phyloP scores from a whole-genome alignment of 2,113 vertebrate species.

The Misgurnus anguillicaudatus region DNA sequence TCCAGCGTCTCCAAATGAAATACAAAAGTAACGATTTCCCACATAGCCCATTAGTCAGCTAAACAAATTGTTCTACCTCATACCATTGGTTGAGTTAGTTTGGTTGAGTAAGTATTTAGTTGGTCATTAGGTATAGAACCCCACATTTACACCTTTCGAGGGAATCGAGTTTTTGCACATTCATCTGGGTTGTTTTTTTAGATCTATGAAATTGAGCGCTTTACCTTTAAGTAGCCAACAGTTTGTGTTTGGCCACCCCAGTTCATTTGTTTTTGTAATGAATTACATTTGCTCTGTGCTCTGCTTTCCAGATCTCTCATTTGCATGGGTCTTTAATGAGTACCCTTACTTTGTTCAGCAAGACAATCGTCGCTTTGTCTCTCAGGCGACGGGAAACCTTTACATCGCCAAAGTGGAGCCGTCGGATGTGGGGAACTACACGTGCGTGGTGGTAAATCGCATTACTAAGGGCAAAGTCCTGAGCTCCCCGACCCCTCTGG shows the following conservation, averaged over 20 bases:
- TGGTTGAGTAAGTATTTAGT: too few species aligned
- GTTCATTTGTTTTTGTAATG: constrained; percentile 12
- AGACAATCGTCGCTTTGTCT: constrained; percentile 89
- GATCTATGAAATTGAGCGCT: too few species aligned
- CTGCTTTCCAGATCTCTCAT: constrained; percentile 76
- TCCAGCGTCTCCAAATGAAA: too few species aligned
- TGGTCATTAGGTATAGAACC: too few species aligned
- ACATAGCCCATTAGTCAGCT: too few species aligned
- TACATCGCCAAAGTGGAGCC: constrained; percentile 92
- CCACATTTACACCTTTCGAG: too few species aligned
- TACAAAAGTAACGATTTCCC: too few species aligned
- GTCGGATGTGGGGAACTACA: constrained; percentile 90
- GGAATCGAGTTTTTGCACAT: too few species aligned
- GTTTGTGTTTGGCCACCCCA: background rate
- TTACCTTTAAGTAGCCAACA: background rate
- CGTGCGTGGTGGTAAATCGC: constrained; percentile 83
- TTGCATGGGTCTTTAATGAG: constrained; percentile 92
- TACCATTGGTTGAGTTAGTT: too few species aligned
- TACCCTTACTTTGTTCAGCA: constrained; percentile 88
- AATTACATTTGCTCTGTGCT: constrained; percentile 2
- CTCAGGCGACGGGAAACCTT: constrained; percentile 90
- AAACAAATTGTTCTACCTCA: too few species aligned
- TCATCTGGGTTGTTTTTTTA: too few species aligned
- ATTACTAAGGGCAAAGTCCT: constrained; percentile 79
- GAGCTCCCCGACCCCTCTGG: constrained; percentile 85